Conservation (phyloP, 2,113 vertebrate species). For the Nannobrachium achirus region DNA sequence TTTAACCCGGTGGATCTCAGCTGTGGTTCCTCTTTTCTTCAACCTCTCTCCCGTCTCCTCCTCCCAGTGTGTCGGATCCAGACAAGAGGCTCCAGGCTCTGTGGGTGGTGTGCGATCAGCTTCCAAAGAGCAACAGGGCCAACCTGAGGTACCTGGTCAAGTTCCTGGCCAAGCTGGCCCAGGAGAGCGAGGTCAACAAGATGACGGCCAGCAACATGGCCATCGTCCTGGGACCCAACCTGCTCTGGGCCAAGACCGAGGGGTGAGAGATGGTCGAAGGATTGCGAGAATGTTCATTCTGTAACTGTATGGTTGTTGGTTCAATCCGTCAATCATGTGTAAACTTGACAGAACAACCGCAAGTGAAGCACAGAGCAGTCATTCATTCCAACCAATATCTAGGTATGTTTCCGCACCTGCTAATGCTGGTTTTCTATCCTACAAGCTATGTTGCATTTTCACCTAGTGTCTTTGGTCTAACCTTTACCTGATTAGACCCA, state of each 20-base stretch:
- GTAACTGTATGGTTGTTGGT: too few relatives aligned
- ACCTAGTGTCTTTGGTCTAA: too few relatives aligned
- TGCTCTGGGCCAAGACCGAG: slow-evolving; percentile 95
- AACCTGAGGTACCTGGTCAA: slow-evolving; percentile 99
- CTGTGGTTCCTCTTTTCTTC: background rate
- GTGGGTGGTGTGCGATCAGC: slow-evolving; percentile 92
- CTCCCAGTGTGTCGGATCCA: slow-evolving; percentile 88
- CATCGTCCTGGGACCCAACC: slow-evolving; percentile 96
- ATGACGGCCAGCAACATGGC: slow-evolving; percentile 98
- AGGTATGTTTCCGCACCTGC: too few relatives aligned
- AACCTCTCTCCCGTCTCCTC: slow-evolving; percentile 5
- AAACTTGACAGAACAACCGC: too few relatives aligned
- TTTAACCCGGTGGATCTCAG: too few relatives aligned
- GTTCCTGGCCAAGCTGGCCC: slow-evolving; percentile 94
- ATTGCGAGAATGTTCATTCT: too few relatives aligned
- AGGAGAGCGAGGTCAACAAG: slow-evolving; percentile 94
- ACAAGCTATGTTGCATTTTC: too few relatives aligned
- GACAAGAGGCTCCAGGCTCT: slow-evolving; percentile 96
- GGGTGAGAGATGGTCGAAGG: slow-evolving; percentile 83
- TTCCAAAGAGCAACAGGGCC: slow-evolving; percentile 92
- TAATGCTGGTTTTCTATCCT: too few relatives aligned
- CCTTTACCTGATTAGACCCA: too few relatives aligned
- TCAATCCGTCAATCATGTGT: too few relatives aligned
- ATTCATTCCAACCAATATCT: too few relatives aligned
- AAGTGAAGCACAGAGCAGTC: too few relatives aligned